These are phyloP conservation scores for Mustela nigripes DNA, from an alignment of 2,113 vertebrate genomes.

Conservation along the genomic window DNA sequence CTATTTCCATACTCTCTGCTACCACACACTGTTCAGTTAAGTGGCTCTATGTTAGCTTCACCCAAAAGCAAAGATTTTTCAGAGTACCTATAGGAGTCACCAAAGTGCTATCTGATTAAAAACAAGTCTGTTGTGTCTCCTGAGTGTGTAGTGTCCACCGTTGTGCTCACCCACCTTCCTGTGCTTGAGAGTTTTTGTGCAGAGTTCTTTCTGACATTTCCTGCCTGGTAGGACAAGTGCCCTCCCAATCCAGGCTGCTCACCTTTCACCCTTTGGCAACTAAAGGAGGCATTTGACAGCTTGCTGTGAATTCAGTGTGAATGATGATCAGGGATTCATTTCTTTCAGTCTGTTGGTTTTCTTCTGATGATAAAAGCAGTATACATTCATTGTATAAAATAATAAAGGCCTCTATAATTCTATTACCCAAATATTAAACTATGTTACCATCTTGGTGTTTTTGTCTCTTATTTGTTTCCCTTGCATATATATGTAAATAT, in stretches of 20 bases:
- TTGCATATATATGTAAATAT: background rate
- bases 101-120: background rate
- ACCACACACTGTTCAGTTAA: background rate
- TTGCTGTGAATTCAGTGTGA: background rate
- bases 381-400: background rate
- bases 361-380: constrained; percentile 1
- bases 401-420: background rate
- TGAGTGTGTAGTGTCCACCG: background rate
- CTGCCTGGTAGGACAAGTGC: background rate
- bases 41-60: background rate
- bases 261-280: constrained; percentile 39
- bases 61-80: constrained; percentile 6
- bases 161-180: background rate
- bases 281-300: background rate
- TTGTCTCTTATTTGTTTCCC: background rate
- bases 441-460: background rate
- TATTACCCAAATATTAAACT: background rate
- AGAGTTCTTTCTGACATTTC: background rate
- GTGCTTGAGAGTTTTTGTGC: background rate
- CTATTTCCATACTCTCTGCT: background rate
- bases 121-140: background rate
- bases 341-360: constrained; percentile 43
- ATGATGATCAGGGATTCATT: background rate
- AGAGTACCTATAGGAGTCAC: background rate
- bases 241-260: background rate